Percentiles rank a stretch among this genome's conserved stretches.
Conservation (phyloP, 2,113 vertebrate genomes). For the Lagopus muta region DNA sequence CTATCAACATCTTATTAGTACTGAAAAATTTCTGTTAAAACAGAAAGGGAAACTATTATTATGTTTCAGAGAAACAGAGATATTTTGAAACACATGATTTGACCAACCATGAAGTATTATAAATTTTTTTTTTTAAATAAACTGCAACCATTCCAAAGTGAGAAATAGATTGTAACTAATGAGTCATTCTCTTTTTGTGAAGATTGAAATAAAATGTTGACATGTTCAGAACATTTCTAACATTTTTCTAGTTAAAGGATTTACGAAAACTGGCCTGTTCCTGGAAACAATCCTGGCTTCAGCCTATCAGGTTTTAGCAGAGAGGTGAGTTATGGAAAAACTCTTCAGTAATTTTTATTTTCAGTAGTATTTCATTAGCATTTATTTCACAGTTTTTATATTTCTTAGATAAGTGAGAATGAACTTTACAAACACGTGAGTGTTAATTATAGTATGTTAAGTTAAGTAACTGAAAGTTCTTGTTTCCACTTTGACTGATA, state of each 20-base stretch:
- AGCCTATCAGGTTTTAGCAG: neutral
- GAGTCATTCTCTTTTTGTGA: neutral
- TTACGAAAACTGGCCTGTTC: neutral
- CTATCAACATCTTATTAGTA: neutral
- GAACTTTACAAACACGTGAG: conserved; percentile 2
- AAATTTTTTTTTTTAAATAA: neutral
- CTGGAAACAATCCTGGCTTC: neutral
- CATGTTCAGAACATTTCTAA: neutral
- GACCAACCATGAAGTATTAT: neutral
- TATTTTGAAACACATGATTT: neutral
- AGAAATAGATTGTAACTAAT: neutral
- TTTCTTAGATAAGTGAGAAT: neutral
- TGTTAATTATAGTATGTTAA: conserved; percentile 40
- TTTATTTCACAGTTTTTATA: conserved; percentile 55
- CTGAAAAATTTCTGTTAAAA: neutral
- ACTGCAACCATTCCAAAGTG: neutral
- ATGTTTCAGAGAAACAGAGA: neutral
- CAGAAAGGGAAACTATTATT: neutral
- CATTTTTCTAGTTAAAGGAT: neutral
- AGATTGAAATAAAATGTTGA: neutral
- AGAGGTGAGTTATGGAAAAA: neutral
- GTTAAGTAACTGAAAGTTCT: conserved; percentile 43
- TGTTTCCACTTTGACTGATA: conserved; percentile 30
- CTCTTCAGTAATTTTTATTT: neutral
- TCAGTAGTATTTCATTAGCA: conserved; percentile 23